Base-by-base conservation (phyloP, 2,888 invertebrate species). In the Amblyjoppa proteus region DNA sequence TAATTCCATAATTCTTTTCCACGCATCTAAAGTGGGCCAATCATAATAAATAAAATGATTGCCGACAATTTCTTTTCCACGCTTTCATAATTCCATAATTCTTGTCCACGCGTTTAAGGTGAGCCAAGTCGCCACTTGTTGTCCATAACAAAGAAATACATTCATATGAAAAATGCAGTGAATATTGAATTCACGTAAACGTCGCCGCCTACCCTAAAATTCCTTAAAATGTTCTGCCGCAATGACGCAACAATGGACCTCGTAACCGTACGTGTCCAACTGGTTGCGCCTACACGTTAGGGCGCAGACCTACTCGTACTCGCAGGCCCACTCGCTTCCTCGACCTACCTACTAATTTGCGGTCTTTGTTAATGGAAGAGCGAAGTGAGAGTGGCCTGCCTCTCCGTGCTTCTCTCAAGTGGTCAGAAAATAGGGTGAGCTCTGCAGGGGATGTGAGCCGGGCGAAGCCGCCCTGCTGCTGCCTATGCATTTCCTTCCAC, bases 351-450 rank as follows among this genome's bases (percentile, higher is more conserved):
- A 84, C 89, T 90, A 90, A 90, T 90, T 89, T 89, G 88, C 87
- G 89, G 88, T 90, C 89, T 90, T 90, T 89, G 91, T 91, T 90
- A 89, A 90, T 84, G 87, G 77, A 87, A 89, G 88, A 86, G 34
- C 11, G n/a, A n/a, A 64, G 64, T 71, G 73, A 80, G 79, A 69
- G 81, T 56, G 73, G 58, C 49, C 76, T 61, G 64, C 31, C 25
- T 49, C 64, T 64, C 49, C 68, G 83, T 79, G 84, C 80, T 76
- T 79, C 53, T 80, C 83, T 86, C 86, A 75, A 89, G 89, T 86
- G 85, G 87, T 86, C 88, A 75, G 84, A 87, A 88, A 87, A 87
- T 87, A 83, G 85, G 85, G 77, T 83, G 81, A 75, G 74, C 71
- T 80, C 16, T 25, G 73, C 69, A 79, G 56, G 75, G 53, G 61